A percentile compares a stretch with the other conserved stretches of the same genome.
Evolutionary conservation across 2,888 invertebrate genomes (phyloP).

Genomic region (Zygothrica quintamaculata): DNA sequence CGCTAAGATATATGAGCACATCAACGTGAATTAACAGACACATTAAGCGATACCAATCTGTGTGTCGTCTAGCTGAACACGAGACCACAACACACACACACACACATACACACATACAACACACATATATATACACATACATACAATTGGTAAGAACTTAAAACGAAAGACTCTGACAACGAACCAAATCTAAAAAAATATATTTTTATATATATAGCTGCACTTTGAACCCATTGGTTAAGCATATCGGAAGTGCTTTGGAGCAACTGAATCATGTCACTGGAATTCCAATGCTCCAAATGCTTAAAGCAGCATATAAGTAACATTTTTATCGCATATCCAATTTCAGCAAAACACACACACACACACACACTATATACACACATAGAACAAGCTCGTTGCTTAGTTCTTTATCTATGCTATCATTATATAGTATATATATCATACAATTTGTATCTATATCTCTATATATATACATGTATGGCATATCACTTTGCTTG

Average conservation of each 20-base stretch:
- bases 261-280: slow-evolving; percentile 60
- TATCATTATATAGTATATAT: slow-evolving; percentile 12
- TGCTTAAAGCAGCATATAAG: slow-evolving; percentile 55
- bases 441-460: slow-evolving; percentile 3
- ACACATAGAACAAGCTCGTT: too few relatives aligned
- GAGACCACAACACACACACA: slow-evolving; percentile 51
- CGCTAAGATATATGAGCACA: slow-evolving; percentile 78
- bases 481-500: background rate
- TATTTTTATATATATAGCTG: too few relatives aligned
- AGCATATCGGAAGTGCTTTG: slow-evolving; percentile 65
- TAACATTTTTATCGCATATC: slow-evolving; percentile 73
- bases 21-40: slow-evolving; percentile 80
- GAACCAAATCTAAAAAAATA: slow-evolving; percentile 51
- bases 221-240: slow-evolving; percentile 49
- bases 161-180: slow-evolving; percentile 77
- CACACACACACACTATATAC: slow-evolving; percentile 31
- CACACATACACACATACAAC: slow-evolving; percentile 8
- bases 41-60: slow-evolving; percentile 77
- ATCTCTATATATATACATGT: slow-evolving; percentile 7
- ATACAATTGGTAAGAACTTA: slow-evolving; percentile 14
- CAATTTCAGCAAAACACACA: slow-evolving; percentile 49
- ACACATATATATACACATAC: slow-evolving; percentile 14
- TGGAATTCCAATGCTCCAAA: slow-evolving; percentile 50
- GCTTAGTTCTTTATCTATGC: too few relatives aligned
- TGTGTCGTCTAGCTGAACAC: slow-evolving; percentile 45